phyloP scores from a whole-genome alignment of 2,797 vertebrate species.

The Monodelphis domestica region DNA sequence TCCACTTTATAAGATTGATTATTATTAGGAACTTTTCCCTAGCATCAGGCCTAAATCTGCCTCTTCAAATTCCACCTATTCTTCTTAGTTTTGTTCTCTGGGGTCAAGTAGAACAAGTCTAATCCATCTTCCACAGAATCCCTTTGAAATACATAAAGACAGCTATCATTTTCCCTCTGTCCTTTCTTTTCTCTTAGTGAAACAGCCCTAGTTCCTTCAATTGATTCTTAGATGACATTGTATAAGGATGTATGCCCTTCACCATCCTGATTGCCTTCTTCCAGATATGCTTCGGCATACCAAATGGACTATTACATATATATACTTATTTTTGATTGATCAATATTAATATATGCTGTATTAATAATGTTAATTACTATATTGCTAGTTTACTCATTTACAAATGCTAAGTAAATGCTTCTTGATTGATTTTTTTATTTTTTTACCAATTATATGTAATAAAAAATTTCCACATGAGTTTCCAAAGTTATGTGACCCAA shows the following conservation, averaged over 20 bases:
- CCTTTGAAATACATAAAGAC: neutral
- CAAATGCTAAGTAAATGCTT: neutral
- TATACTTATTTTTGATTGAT: neutral
- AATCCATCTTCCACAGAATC: neutral
- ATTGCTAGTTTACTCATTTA: no score
- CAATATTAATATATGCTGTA: neutral
- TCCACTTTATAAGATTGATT: neutral
- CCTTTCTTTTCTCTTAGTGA: neutral
- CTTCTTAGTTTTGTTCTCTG: neutral
- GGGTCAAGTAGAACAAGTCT: neutral
- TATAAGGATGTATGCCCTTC: neutral
- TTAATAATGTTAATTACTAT: no score
- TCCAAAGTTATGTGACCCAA: no score
- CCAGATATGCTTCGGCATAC: neutral
- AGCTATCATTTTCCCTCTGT: neutral
- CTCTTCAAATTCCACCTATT: neutral
- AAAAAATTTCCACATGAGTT: no score
- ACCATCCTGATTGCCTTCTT: neutral
- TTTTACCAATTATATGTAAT: no score
- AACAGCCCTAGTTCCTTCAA: neutral
- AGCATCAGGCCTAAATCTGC: neutral
- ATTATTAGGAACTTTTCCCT: neutral
- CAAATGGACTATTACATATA: neutral
- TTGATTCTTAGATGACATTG: neutral
- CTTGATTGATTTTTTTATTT: neutral